Base-by-base conservation (phyloP, 2,888 invertebrate genomes). In the Lasioglossum calceatum region DNA sequence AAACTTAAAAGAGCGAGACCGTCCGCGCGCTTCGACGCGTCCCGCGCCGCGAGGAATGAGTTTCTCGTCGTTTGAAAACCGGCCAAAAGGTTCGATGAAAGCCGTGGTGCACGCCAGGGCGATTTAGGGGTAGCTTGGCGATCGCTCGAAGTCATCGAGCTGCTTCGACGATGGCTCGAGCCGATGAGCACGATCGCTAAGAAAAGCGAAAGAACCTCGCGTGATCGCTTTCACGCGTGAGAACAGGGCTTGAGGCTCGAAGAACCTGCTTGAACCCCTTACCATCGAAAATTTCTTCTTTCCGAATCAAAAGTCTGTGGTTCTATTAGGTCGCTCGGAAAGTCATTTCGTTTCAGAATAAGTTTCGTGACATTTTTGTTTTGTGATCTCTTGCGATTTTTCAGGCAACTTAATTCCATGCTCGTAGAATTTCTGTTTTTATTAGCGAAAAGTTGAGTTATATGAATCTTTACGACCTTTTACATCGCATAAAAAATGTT, bases 21-120 rank as follows among this genome's bases (percentile, higher is more conserved):
- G 61, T 27, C 27, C 61, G 61, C 14, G n/a, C 27, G 64, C 14
- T 67, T 67, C 67, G 67, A 67, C 19, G 67, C 67, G 67, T 36
- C 67, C 67, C 67, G 36, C 36, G 61, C 32, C 61, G 32, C 39
- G 50, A 39, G 77, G 70, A 77, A 64, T 70, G 77, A 39, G 47
- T 77, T 47, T 50, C 50, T 36, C 36, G 67, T 67, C 67, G 32
- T 27, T 16, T 32, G 61, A 64, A 54, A 54, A 67, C 19, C 67
- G 67, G 47, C 12, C n/a, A 27, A 23, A 70, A 70, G 39, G 39
- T 67, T 70, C 70, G 70, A 67, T 32, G 67, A 4, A 67, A 36
- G 36, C 67, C 70, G 39, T 23, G 12, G n/a, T 36, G 70, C 67
- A 67, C 10, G 36, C 70, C 70, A 36, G 8, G 67, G n/a, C 23